These are phyloP conservation scores for Lithobius niger DNA, from an alignment of 1,140 invertebrate species.

Conservation along the genomic window DNA sequence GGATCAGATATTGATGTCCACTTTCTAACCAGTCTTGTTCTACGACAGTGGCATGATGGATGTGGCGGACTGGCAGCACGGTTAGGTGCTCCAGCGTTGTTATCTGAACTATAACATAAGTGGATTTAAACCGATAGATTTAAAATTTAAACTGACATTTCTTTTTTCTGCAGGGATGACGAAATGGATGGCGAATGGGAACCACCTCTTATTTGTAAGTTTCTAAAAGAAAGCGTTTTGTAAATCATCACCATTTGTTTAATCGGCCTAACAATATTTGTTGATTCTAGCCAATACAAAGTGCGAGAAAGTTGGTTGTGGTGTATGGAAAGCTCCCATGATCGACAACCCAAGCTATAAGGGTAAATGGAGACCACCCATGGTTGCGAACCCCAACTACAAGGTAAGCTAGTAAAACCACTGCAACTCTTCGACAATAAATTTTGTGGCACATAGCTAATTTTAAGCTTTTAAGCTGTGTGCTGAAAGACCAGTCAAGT, in stretches of 20 bases:
- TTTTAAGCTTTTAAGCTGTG: too few species aligned
- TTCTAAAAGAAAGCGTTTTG: neutral
- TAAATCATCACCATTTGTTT: neutral
- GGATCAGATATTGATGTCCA: too few species aligned
- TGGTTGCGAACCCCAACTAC: constrained; percentile 89
- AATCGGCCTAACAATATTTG: neutral
- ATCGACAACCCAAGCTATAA: constrained; percentile 85
- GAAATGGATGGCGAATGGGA: constrained; percentile 99
- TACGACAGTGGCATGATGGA: too few species aligned
- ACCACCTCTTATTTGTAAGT: constrained; percentile 59
- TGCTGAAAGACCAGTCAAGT: too few species aligned
- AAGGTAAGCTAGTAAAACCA: too few species aligned
- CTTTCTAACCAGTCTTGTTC: too few species aligned
- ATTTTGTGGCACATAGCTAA: too few species aligned
- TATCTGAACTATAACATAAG: neutral
- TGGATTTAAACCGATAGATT: neutral
- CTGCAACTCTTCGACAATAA: too few species aligned
- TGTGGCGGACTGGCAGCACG: too few species aligned
- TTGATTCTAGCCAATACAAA: constrained; percentile 55
- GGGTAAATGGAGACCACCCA: constrained; percentile 74
- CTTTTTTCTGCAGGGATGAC: constrained; percentile 49
- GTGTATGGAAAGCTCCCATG: constrained; percentile 69
- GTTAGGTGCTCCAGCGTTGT: too few species aligned
- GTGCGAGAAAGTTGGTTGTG: constrained; percentile 81
- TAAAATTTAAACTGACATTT: neutral